Percentiles rank a stretch among this genome's conserved stretches.
Evolutionary conservation across 2,797 vertebrate genomes (phyloP).

Genomic region (Bradypodion ventrale): DNA sequence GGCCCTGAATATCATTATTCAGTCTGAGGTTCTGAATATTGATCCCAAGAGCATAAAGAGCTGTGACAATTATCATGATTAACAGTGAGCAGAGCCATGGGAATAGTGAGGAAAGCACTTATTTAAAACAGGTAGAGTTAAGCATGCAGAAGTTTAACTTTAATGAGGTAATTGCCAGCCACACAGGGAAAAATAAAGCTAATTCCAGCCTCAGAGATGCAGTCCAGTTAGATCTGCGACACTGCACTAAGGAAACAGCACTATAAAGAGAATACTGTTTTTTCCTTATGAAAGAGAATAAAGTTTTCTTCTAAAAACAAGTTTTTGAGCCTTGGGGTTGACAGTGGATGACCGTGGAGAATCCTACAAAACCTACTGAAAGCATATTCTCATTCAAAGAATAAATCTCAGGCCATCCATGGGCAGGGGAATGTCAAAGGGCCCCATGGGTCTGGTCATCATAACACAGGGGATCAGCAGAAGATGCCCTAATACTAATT

Average conservation of each 20-base stretch:
- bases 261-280: background rate
- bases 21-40: background rate
- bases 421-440: no score
- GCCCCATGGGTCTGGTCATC: no score
- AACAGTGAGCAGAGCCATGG: background rate
- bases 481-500: no score
- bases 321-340: background rate
- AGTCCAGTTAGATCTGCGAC: background rate
- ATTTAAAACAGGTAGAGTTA: background rate
- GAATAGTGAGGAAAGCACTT: background rate
- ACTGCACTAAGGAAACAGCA: background rate
- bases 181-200: background rate
- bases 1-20: no score
- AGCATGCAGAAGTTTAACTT: background rate
- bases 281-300: background rate
- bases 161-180: background rate
- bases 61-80: background rate
- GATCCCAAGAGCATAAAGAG: background rate
- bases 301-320: background rate
- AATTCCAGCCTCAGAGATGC: background rate
- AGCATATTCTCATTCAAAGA: background rate
- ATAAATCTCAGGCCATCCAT: background rate
- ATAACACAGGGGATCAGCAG: no score
- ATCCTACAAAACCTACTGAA: background rate
- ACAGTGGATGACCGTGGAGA: background rate